phyloP scores from a whole-genome alignment of 2,888 invertebrate species.

The Chloroclystis v-ata region DNA sequence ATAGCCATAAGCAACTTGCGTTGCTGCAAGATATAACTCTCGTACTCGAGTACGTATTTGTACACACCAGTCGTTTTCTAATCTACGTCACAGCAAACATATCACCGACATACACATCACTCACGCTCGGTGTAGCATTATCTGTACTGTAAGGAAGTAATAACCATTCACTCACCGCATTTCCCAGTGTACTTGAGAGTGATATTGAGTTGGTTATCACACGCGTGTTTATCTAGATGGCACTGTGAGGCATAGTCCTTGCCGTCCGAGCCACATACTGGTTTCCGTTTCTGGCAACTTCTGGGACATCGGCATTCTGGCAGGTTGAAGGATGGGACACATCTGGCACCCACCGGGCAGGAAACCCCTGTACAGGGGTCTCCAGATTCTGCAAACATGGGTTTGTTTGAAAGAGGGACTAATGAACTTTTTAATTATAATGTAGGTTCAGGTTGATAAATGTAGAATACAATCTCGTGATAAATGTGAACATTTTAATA shows the following conservation, averaged over 20 bases:
- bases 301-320: conserved; percentile 80
- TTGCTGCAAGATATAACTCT: neutral
- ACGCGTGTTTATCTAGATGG: conserved; percentile 89
- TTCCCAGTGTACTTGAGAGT: conserved; percentile 89
- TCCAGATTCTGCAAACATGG: conserved; percentile 72
- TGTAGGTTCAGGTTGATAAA: neutral
- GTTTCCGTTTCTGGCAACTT: conserved; percentile 82
- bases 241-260: conserved; percentile 91
- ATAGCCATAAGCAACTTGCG: neutral
- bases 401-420: neutral
- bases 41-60: neutral
- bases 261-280: conserved; percentile 93
- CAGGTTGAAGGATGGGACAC: conserved; percentile 82
- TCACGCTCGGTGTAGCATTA: neutral
- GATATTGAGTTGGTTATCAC: conserved; percentile 84
- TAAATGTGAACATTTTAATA: too few relatives aligned
- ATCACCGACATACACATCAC: neutral
- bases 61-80: neutral
- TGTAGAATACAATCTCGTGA: too few relatives aligned
- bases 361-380: conserved; percentile 84
- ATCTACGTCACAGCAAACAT: neutral
- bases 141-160: conserved; percentile 15
- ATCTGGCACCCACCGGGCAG: conserved; percentile 84
- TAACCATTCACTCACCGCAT: conserved; percentile 83
- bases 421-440: neutral